Evolutionary conservation across 1,140 invertebrate genomes (phyloP).

Genomic region (Hycleus cichorii): DNA sequence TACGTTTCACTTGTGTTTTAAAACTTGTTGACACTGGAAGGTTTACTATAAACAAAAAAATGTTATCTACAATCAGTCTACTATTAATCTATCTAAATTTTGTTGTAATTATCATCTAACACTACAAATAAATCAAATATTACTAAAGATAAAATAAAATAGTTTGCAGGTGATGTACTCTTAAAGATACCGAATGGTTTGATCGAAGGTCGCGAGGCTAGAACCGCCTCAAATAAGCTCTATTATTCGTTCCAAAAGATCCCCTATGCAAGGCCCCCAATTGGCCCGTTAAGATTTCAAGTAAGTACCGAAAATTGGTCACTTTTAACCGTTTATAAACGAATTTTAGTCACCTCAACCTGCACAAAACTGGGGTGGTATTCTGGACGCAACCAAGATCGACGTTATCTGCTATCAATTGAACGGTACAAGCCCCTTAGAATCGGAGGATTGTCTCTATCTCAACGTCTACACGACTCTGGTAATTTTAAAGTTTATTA

Average conservation of each 20-base stretch:
- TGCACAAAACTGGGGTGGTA: constrained; percentile 5
- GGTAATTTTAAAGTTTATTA: background rate
- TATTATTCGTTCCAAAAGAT: constrained; percentile 20
- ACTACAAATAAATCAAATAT: no score
- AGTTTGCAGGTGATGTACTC: background rate
- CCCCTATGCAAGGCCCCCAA: constrained; percentile 14
- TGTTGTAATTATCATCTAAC: no score
- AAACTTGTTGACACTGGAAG: no score
- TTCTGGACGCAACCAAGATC: constrained; percentile 10
- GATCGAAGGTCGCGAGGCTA: background rate
- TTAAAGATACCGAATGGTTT: background rate
- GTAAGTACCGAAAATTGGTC: no score
- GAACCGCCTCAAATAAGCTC: background rate
- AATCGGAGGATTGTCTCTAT: constrained; percentile 20
- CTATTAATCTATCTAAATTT: no score
- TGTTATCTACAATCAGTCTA: no score
- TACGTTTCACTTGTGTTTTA: no score
- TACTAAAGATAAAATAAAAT: background rate
- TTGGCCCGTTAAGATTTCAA: constrained; percentile 8
- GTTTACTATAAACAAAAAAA: no score
- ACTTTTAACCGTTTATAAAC: no score
- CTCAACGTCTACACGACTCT: constrained; percentile 18
- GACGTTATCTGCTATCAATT: constrained; percentile 9
- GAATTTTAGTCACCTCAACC: constrained; percentile 3
- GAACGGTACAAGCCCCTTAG: constrained; percentile 9